A percentile compares a stretch with the other conserved stretches of the same genome.
Conservation (phyloP, 1,140 invertebrate species). For the Anastatus disparis region DNA sequence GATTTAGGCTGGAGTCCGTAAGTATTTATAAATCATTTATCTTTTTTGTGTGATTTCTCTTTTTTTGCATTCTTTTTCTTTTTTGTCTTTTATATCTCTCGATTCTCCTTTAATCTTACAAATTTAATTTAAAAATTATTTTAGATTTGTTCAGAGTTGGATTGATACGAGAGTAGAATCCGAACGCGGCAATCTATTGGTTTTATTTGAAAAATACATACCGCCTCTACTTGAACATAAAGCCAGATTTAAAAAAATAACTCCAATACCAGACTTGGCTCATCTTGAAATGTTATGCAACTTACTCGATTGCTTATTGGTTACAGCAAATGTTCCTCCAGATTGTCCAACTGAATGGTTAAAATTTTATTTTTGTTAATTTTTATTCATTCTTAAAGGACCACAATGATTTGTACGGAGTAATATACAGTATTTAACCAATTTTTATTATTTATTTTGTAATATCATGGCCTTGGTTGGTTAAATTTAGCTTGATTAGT, state of each 20-base stretch:
- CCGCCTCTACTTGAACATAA: constrained; percentile 84
- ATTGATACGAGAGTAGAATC: constrained; percentile 81
- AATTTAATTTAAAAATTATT: not conserved
- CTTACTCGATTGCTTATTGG: constrained; percentile 87
- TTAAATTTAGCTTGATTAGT: too few relatives aligned
- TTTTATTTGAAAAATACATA: constrained; percentile 96
- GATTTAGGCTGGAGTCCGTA: constrained; percentile 98
- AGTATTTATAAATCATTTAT: constrained; percentile 66
- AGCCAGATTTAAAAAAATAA: constrained; percentile 88
- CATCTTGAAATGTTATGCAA: constrained; percentile 92
- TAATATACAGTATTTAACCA: too few relatives aligned
- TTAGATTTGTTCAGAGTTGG: constrained; percentile 89
- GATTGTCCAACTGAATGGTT: constrained; percentile 91
- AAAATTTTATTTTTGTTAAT: too few relatives aligned
- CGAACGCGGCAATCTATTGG: constrained; percentile 83
- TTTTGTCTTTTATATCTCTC: not conserved
- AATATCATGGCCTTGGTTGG: too few relatives aligned
- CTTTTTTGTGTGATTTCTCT: not conserved
- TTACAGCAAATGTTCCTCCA: constrained; percentile 79
- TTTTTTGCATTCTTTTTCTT: not conserved
- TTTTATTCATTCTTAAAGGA: too few relatives aligned
- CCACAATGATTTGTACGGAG: too few relatives aligned
- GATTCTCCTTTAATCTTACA: too few relatives aligned
- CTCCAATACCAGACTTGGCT: constrained; percentile 89
- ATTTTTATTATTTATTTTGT: too few relatives aligned